Evolutionary conservation across 2,888 invertebrate species (phyloP).

Genomic region (Pristionchus fissidentatus): DNA sequence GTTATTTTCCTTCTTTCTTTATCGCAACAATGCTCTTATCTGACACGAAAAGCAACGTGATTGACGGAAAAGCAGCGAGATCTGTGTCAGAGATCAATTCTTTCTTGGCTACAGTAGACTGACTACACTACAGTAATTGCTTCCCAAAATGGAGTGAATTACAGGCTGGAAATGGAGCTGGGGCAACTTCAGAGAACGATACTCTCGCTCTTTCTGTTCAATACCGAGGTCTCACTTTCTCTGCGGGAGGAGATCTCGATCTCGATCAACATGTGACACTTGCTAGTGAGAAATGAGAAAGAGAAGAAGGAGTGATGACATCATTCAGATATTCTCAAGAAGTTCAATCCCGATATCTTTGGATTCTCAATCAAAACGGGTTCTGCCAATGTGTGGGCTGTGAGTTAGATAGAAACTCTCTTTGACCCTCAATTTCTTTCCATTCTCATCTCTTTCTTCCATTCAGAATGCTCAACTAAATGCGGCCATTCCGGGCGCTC

Average conservation of each 20-base stretch:
- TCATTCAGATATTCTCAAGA: conserved; percentile 82
- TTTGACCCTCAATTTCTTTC: too few species aligned
- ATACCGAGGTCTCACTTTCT: conserved; percentile 68
- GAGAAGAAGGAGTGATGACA: background rate
- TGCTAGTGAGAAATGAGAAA: conserved; percentile 54
- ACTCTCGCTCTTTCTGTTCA: conserved; percentile 65
- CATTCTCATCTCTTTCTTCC: too few species aligned
- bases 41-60: too few species aligned
- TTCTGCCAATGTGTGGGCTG: conserved; percentile 66
- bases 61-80: too few species aligned
- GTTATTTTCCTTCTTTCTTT: conserved; percentile 47
- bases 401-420: background rate
- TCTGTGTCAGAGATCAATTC: too few species aligned
- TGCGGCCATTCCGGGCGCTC: conserved; percentile 66
- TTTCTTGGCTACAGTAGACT: too few species aligned
- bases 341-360: conserved; percentile 83
- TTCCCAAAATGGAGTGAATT: background rate
- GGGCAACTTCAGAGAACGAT: conserved; percentile 59
- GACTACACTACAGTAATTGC: too few species aligned
- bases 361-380: conserved; percentile 75
- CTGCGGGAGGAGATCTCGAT: conserved; percentile 62
- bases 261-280: conserved; percentile 66
- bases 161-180: conserved; percentile 68
- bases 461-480: conserved; percentile 57
- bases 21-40: conserved; percentile 12